Base-by-base conservation (phyloP, 1,140 invertebrate genomes). In the Whitmania pigra region DNA sequence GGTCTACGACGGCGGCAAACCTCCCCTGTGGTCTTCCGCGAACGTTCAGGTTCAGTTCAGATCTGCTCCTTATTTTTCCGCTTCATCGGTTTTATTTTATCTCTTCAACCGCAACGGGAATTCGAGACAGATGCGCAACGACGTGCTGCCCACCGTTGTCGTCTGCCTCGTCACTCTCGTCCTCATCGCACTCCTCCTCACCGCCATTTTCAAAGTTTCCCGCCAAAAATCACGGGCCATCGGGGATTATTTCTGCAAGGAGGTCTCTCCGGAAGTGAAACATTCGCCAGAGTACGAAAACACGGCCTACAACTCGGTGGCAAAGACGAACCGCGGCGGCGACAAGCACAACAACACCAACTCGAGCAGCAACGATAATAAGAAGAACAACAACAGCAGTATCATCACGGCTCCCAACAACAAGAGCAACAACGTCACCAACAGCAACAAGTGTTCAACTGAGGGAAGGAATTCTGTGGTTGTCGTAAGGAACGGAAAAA, bases 71-170 rank as follows among this genome's bases (percentile, higher is more conserved):
- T 25, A 25, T 63, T 63, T 63, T 31, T 25, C 57, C 9, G 57
- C 57, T 22, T 31, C 22, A 63, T 63, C 57, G 22, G 43, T 53
- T 25, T 70, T 70, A 11, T 36, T 53, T 25, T 54, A 36, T 43
- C 67, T 68, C n/a, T 70, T 70, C 69, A 49, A 70, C 69, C 22
- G 57, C 22, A 31, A 63, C 22, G 57, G 29, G 11, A 49, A 49
- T 11, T 63, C 57, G 15, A 13, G 57, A 63, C 29, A 22, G 57
- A 63, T 25, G 22, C 67, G 67, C 22, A 53, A 25, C 25, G 43
- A 43, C 29, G 22, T 70, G 22, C 15, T 70, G 25, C 69, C 69
- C 3, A 53, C 49, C 22, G 31, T 70, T 18, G 53, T 70, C 69
- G 69, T 70, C 40, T 43, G 69, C 25, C 22, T 36, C 43, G 40